These are phyloP conservation scores for Neodiprion virginianus DNA, from an alignment of 1,140 invertebrate genomes.

Conservation along the genomic window DNA sequence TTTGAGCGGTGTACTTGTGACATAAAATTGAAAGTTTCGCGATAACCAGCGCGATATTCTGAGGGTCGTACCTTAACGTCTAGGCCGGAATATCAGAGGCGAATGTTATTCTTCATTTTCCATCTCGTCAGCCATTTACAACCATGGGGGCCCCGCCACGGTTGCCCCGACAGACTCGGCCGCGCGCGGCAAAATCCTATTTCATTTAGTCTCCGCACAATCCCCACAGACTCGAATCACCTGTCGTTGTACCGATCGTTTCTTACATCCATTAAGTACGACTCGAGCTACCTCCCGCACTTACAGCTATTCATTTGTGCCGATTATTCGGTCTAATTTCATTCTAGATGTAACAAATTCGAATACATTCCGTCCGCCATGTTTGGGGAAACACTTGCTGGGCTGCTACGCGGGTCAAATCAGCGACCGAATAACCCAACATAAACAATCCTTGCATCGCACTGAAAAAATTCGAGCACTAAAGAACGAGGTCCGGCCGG, in stretches of 20 bases:
- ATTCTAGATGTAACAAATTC: constrained; percentile 46
- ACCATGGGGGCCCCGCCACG: constrained; percentile 44
- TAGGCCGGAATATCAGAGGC: constrained; percentile 42
- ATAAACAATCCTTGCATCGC: not conserved
- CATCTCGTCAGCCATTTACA: constrained; percentile 49
- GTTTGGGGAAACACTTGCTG: constrained; percentile 48
- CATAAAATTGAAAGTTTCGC: not conserved
- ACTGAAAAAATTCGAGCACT: no score
- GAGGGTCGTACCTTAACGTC: constrained; percentile 43
- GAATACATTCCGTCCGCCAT: constrained; percentile 47
- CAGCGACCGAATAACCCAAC: constrained; percentile 15
- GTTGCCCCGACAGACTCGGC: constrained; percentile 22
- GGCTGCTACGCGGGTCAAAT: constrained; percentile 33
- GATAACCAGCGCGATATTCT: not conserved
- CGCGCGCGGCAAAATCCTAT: constrained; percentile 17
- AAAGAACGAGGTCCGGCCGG: no score
- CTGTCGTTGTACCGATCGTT: not conserved
- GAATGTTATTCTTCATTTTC: constrained; percentile 44
- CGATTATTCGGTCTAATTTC: constrained; percentile 39
- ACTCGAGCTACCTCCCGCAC: constrained; percentile 31
- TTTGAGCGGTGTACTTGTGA: not conserved
- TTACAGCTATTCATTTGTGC: constrained; percentile 32
- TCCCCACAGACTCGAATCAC: constrained; percentile 2
- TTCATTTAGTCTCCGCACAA: not conserved
- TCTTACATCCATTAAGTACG: constrained; percentile 31